Percentiles rank a stretch among this genome's conserved stretches.
These are phyloP conservation scores for Antheraea pernyi DNA, from an alignment of 1,140 invertebrate genomes.

Conservation along the genomic window DNA sequence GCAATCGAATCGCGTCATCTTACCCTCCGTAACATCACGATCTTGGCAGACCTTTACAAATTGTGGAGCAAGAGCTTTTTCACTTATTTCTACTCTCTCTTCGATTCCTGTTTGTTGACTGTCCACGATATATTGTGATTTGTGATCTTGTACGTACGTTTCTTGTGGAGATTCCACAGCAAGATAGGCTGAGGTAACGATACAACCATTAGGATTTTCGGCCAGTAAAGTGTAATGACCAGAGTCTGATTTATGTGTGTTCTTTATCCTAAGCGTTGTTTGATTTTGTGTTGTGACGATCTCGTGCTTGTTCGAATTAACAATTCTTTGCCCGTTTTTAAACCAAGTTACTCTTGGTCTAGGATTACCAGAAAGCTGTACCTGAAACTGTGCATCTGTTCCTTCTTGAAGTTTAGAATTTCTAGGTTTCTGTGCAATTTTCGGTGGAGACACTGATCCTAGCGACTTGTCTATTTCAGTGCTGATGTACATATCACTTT, in stretches of 20 bases:
- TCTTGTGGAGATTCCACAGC: constrained; percentile 88
- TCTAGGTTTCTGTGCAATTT: constrained; percentile 93
- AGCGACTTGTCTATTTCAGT: constrained; percentile 86
- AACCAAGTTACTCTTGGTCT: constrained; percentile 96
- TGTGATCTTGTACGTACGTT: constrained; percentile 80
- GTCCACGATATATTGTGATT: constrained; percentile 73
- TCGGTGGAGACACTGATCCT: constrained; percentile 90
- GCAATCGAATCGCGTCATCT: constrained; percentile 95
- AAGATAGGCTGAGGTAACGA: constrained; percentile 92
- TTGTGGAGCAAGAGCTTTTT: constrained; percentile 91
- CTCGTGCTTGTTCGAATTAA: constrained; percentile 90
- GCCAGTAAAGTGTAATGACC: constrained; percentile 95
- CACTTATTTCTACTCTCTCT: constrained; percentile 82
- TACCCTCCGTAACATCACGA: constrained; percentile 94
- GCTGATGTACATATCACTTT: constrained; percentile 88
- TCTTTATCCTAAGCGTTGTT: constrained; percentile 89
- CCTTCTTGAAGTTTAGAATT: constrained; percentile 96
- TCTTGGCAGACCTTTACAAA: constrained; percentile 94
- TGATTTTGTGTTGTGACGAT: constrained; percentile 91
- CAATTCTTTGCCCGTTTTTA: constrained; percentile 93
- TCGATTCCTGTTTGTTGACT: constrained; percentile 78
- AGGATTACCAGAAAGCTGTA: constrained; percentile 92
- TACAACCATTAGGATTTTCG: constrained; percentile 95
- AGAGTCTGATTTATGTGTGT: constrained; percentile 87
- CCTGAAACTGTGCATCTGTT: constrained; percentile 93